Evolutionary conservation across 92 coral and sea anemone genomes (phyloP).

Genomic region (Zoanthus sansibaricus): DNA sequence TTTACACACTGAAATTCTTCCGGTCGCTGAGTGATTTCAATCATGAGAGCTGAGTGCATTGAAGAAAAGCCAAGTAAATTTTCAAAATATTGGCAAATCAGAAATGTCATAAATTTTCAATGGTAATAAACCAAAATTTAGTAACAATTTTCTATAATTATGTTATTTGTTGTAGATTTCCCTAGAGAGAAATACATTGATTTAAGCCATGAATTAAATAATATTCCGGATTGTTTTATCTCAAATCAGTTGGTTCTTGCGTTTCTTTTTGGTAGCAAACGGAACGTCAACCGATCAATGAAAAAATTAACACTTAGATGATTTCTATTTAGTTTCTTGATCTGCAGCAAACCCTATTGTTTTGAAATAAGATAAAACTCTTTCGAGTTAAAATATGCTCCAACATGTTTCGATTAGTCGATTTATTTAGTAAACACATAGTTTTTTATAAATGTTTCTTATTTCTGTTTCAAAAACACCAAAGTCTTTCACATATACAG

Average conservation of each 20-base stretch:
- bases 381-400: background rate
- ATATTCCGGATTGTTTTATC: too few relatives aligned
- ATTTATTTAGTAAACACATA: background rate
- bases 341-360: background rate
- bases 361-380: background rate
- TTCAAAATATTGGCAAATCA: background rate
- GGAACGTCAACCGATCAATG: too few relatives aligned
- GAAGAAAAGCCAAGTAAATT: background rate
- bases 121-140: too few relatives aligned
- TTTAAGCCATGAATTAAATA: too few relatives aligned
- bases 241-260: too few relatives aligned
- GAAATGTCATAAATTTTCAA: too few relatives aligned
- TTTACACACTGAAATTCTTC: constrained; percentile 36
- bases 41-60: background rate
- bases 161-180: too few relatives aligned
- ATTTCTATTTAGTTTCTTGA: background rate
- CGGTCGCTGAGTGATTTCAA: constrained; percentile 11
- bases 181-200: too few relatives aligned
- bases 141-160: too few relatives aligned
- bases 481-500: background rate
- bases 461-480: background rate
- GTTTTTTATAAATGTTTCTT: background rate
- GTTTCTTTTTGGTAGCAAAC: too few relatives aligned
- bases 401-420: background rate
- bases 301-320: background rate